Percentiles rank a stretch among this genome's conserved stretches.
Conservation (phyloP, 2,113 vertebrate genomes). For the Daubentonia madagascariensis region DNA sequence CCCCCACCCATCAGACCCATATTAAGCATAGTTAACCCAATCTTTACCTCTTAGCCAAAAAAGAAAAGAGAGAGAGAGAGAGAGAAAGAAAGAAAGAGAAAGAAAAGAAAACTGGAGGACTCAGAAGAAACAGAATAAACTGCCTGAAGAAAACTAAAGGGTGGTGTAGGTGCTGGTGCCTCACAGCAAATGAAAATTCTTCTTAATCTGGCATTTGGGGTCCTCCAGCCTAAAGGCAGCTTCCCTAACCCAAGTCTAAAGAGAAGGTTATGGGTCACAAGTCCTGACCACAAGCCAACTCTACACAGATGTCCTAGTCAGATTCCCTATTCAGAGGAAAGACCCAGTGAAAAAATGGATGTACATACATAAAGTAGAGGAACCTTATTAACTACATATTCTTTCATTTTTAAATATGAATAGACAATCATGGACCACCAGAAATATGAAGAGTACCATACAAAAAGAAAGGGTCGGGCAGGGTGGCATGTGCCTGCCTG, state of each 20-base stretch:
- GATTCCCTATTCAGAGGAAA: not conserved
- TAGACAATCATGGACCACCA: not conserved
- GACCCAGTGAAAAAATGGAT: not conserved
- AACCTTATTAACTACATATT: not conserved
- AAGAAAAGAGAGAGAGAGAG: rapidly evolving
- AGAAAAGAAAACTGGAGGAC: not conserved
- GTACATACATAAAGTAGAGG: not conserved
- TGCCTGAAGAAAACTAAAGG: slow-evolving; percentile 30
- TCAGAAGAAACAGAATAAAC: not conserved
- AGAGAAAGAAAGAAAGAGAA: rapidly evolving
- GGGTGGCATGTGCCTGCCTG: too few relatives aligned
- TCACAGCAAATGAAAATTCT: not conserved
- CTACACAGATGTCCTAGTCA: not conserved
- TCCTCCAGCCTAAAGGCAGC: not conserved
- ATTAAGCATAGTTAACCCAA: slow-evolving; percentile 6
- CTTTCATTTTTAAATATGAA: slow-evolving; percentile 37
- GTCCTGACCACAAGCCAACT: not conserved
- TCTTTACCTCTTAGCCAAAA: not conserved
- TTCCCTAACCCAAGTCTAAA: slow-evolving; percentile 5
- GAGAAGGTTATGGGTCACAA: slow-evolving; percentile 18
- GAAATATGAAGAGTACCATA: not conserved
- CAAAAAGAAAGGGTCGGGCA: not conserved
- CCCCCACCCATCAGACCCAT: not conserved
- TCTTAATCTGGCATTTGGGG: slow-evolving; percentile 3
- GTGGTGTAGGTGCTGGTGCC: not conserved